Evolutionary conservation across 2,888 invertebrate species (phyloP).

Genomic region (Heliconius ethilla): DNA sequence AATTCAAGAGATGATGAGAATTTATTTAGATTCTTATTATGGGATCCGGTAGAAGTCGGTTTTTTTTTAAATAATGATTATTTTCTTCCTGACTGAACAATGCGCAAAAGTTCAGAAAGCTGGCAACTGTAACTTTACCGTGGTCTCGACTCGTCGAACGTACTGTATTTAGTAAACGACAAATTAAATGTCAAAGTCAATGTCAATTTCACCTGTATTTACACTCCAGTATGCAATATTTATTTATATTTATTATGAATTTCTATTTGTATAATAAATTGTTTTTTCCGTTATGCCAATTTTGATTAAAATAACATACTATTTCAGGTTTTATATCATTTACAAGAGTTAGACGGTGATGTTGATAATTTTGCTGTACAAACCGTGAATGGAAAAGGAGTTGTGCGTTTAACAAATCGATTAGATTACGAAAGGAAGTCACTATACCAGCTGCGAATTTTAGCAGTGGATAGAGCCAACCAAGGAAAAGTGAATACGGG

Average conservation of each 20-base stretch:
- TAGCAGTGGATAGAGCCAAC: slow-evolving; percentile 93
- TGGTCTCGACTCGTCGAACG: no score
- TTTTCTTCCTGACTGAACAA: no score
- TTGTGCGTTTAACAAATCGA: slow-evolving; percentile 87
- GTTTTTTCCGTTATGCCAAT: neutral
- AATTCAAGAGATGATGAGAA: no score
- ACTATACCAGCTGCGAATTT: slow-evolving; percentile 90
- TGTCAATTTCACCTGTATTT: neutral
- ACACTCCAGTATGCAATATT: neutral
- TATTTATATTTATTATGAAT: neutral
- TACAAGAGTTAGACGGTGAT: slow-evolving; percentile 91
- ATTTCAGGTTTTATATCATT: slow-evolving; percentile 88
- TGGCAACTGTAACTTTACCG: no score
- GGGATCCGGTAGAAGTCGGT: no score
- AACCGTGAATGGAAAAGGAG: slow-evolving; percentile 92
- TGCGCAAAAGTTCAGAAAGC: no score
- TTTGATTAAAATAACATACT: neutral
- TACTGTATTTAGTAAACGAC: neutral
- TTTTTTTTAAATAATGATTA: no score
- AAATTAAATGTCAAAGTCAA: slow-evolving; percentile 14
- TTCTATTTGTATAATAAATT: neutral
- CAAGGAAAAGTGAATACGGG: slow-evolving; percentile 92
- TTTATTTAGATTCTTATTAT: no score
- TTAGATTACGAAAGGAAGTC: slow-evolving; percentile 94
- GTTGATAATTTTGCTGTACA: slow-evolving; percentile 89